Evolutionary conservation across 2,888 invertebrate species (phyloP).

Genomic region (Pimpla rufipes): DNA sequence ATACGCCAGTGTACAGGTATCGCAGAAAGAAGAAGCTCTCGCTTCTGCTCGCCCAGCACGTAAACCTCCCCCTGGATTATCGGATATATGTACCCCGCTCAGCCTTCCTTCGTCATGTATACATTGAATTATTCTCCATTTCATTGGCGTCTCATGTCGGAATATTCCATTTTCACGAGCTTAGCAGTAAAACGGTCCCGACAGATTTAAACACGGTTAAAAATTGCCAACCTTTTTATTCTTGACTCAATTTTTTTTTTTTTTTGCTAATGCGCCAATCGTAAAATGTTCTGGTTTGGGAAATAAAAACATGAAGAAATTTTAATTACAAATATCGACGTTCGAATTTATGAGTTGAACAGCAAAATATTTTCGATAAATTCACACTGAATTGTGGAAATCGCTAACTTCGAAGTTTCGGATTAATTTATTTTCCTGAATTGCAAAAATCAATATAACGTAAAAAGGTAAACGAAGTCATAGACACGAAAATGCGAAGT

Average conservation of each 20-base stretch:
- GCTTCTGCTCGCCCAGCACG: conserved; percentile 23
- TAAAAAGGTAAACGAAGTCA: background rate
- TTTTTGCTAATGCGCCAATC: too few relatives aligned
- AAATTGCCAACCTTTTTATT: background rate
- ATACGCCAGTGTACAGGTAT: conserved; percentile 24
- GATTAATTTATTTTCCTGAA: too few relatives aligned
- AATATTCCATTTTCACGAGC: background rate
- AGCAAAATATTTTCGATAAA: too few relatives aligned
- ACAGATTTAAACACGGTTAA: background rate
- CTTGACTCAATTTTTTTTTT: background rate
- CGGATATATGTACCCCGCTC: conserved; percentile 39
- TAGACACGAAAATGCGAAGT: background rate
- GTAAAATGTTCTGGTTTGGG: too few relatives aligned
- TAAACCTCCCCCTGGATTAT: conserved; percentile 38
- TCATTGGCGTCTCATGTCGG: conserved; percentile 21
- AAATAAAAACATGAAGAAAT: too few relatives aligned
- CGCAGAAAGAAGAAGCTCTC: conserved; percentile 7
- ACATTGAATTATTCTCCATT: conserved; percentile 35
- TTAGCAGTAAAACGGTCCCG: background rate
- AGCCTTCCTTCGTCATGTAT: conserved; percentile 10
- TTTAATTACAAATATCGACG: too few relatives aligned
- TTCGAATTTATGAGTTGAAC: too few relatives aligned
- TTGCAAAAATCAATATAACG: background rate
- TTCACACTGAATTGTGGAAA: too few relatives aligned
- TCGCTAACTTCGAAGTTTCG: too few relatives aligned